phyloP scores from a whole-genome alignment of 2,888 invertebrate genomes.

The Ditylenchus weischeri region DNA sequence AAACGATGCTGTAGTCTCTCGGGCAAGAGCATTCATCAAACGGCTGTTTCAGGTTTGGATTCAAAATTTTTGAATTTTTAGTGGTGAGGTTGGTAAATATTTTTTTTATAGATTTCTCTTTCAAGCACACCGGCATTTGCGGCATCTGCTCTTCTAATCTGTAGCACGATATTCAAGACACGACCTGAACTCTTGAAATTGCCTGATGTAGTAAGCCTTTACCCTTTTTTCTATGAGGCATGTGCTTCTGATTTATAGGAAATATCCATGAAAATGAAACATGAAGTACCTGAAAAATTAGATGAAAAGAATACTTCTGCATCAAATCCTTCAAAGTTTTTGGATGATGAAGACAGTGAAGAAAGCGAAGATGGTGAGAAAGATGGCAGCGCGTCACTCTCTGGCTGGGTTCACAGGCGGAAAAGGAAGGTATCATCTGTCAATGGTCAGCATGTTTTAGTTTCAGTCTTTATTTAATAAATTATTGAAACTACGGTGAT shows the following conservation, averaged over 20 bases:
- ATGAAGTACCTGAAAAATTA: too few species aligned
- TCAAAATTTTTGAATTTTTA: conserved; percentile 63
- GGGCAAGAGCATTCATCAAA: conserved; percentile 82
- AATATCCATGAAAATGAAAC: neutral
- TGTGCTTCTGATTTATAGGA: neutral
- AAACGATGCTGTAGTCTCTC: conserved; percentile 71
- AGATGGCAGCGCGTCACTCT: neutral
- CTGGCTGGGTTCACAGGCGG: neutral
- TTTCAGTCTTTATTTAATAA: too few species aligned
- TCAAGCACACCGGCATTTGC: conserved; percentile 74
- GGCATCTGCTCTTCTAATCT: conserved; percentile 76
- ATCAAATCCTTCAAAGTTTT: neutral
- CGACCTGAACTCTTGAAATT: conserved; percentile 37
- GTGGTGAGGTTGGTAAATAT: conserved; percentile 63
- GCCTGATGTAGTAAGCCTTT: conserved; percentile 2
- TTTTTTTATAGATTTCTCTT: conserved; percentile 61
- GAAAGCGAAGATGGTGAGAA: neutral
- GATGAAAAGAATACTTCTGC: too few species aligned
- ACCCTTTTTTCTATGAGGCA: too few species aligned
- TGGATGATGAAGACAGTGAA: conserved; percentile 34
- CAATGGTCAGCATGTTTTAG: neutral
- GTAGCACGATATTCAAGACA: conserved; percentile 69
- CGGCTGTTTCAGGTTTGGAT: conserved; percentile 71
- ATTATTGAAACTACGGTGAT: too few species aligned
- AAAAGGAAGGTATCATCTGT: neutral